A percentile compares a stretch with the other conserved stretches of the same genome.
Conservation (phyloP, 2,113 vertebrate genomes). For the Scomber japonicus region DNA sequence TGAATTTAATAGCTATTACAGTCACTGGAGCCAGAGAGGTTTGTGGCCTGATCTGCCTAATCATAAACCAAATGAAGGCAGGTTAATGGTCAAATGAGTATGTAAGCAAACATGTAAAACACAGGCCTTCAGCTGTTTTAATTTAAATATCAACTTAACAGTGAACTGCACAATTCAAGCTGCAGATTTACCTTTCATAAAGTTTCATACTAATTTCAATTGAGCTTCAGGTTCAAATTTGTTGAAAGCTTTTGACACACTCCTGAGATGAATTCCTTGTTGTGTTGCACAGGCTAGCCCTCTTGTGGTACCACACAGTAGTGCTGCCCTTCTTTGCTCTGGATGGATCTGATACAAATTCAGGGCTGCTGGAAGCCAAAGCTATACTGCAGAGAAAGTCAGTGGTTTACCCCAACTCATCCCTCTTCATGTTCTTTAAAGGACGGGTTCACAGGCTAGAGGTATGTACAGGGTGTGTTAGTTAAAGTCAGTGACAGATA, state of each 20-base stretch:
- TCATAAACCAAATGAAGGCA: background rate
- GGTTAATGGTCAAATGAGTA: background rate
- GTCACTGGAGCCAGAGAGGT: too few species aligned
- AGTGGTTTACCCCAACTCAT: constrained; percentile 97
- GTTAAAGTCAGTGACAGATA: background rate
- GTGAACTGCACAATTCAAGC: background rate
- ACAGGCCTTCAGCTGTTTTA: background rate
- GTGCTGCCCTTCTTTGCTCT: constrained; percentile 98
- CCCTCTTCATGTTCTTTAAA: constrained; percentile 99
- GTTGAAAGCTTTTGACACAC: background rate
- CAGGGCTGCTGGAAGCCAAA: constrained; percentile 94
- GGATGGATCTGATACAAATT: constrained; percentile 93
- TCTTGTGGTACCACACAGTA: constrained; percentile 98
- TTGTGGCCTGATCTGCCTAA: too few species aligned
- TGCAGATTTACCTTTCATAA: background rate
- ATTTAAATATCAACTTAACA: background rate
- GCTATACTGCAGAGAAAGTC: constrained; percentile 96
- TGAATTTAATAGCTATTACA: too few species aligned
- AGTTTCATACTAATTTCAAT: background rate
- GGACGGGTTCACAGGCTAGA: constrained; percentile 97
- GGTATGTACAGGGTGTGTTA: constrained; percentile 78
- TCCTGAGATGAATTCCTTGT: constrained; percentile 11
- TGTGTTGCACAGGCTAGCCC: constrained; percentile 88
- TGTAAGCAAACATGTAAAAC: background rate
- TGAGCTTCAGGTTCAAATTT: background rate